Percentiles rank a stretch among this genome's conserved stretches.
Evolutionary conservation across 2,113 vertebrate species (phyloP).

Genomic region (Saguinus imperator): DNA sequence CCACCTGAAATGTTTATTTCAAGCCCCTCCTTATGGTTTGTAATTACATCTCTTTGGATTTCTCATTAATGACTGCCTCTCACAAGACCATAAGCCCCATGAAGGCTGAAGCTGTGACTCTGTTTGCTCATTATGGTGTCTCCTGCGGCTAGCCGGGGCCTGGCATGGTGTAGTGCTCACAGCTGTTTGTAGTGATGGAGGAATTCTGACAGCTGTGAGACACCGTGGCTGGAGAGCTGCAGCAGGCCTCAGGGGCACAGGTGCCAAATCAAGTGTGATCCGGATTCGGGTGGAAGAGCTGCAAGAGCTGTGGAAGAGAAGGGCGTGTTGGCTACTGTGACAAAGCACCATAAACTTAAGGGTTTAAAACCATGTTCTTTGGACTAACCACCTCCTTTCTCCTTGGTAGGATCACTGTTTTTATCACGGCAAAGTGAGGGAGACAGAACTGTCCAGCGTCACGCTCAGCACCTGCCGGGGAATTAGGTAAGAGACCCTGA

Average conservation of each 20-base stretch:
- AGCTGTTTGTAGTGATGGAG: not conserved
- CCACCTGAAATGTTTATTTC: not conserved
- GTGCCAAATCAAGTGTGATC: not conserved
- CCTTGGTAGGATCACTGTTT: conserved; percentile 93
- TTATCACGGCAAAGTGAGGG: conserved; percentile 91
- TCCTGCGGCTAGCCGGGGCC: not conserved
- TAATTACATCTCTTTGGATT: not conserved
- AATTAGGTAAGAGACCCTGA: conserved; percentile 87
- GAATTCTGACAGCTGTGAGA: not conserved
- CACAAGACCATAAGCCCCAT: not conserved
- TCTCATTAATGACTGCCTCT: not conserved
- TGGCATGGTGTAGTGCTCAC: not conserved
- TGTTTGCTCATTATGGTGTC: not conserved
- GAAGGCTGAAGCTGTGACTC: not conserved
- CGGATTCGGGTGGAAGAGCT: not conserved
- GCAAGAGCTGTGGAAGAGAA: not conserved
- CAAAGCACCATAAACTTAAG: not conserved
- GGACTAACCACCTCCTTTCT: conserved; percentile 62
- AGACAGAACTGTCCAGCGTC: conserved; percentile 88
- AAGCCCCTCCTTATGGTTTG: not conserved
- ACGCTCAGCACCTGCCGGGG: conserved; percentile 92
- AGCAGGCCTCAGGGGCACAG: not conserved
- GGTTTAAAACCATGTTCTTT: not conserved
- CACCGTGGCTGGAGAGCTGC: not conserved
- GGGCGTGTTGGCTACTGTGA: not conserved